Conservation (phyloP, 2,113 vertebrate species). For the Leptocoma aspasia region DNA sequence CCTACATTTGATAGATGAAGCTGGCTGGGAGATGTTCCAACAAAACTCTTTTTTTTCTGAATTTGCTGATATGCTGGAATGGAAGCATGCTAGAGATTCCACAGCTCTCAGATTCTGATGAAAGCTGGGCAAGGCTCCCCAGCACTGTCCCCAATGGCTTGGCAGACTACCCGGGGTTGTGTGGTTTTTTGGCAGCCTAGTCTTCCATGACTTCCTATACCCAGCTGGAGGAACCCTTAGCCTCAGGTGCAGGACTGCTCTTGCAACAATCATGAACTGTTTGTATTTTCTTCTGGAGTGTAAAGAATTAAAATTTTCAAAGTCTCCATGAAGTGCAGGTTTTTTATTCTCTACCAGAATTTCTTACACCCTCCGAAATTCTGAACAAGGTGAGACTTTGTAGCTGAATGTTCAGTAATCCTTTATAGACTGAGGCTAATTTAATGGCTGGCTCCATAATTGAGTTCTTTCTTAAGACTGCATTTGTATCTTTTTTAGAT, state of each 20-base stretch:
- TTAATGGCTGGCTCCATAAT: neutral
- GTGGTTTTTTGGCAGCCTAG: neutral
- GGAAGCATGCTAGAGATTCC: neutral
- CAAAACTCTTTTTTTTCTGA: neutral
- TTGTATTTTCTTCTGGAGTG: neutral
- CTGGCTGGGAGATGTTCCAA: neutral
- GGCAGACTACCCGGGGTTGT: neutral
- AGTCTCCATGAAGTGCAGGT: neutral
- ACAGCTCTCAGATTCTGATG: neutral
- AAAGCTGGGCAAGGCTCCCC: neutral
- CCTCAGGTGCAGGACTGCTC: neutral
- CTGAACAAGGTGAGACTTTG: neutral
- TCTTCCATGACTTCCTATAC: neutral
- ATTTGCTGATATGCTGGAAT: neutral
- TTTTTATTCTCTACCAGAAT: neutral
- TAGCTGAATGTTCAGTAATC: neutral
- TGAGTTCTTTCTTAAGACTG: neutral
- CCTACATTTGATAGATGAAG: neutral
- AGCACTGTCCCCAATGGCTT: rapidly evolving
- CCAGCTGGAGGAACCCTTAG: neutral
- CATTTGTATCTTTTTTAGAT: neutral
- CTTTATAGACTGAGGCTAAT: neutral
- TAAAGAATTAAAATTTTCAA: neutral
- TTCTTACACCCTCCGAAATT: neutral
- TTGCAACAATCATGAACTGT: neutral